These are phyloP conservation scores for Eremobia ochroleuca DNA, from an alignment of 2,888 invertebrate species.

Conservation along the genomic window DNA sequence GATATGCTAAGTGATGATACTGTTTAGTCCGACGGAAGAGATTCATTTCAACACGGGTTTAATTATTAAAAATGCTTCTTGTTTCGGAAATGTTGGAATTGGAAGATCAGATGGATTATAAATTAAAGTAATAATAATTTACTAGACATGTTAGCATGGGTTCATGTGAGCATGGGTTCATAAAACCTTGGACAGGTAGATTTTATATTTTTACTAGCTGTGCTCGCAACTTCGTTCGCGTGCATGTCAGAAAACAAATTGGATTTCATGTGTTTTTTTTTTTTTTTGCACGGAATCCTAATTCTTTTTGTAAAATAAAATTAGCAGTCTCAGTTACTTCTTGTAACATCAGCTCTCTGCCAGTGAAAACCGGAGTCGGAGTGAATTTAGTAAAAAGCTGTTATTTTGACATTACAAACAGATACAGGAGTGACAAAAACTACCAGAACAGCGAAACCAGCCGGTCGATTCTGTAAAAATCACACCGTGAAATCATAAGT, in stretches of 20 bases:
- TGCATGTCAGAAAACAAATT: not conserved
- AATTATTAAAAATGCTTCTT: not conserved
- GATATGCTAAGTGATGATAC: not conserved
- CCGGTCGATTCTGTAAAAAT: too few relatives aligned
- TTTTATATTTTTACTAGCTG: not conserved
- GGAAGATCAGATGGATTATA: not conserved
- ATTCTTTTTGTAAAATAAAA: too few relatives aligned
- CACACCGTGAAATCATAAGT: too few relatives aligned
- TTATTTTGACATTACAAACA: not conserved
- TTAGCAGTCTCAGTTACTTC: too few relatives aligned
- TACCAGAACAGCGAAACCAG: not conserved
- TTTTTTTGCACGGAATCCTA: too few relatives aligned
- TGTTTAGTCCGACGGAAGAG: not conserved
- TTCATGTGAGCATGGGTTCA: not conserved
- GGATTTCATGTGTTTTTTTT: not conserved
- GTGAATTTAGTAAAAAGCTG: not conserved
- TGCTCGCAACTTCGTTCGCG: too few relatives aligned
- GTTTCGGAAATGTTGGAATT: not conserved
- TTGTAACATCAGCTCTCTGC: too few relatives aligned
- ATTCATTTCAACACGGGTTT: not conserved
- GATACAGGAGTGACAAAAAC: not conserved
- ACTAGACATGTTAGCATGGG: not conserved
- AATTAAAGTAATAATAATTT: not conserved
- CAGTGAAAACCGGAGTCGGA: not conserved
- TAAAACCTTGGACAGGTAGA: not conserved